Base-by-base conservation (phyloP, 30 jellyfish, hydroid and myxozoan genomes). In the Cassiopea andromeda region DNA sequence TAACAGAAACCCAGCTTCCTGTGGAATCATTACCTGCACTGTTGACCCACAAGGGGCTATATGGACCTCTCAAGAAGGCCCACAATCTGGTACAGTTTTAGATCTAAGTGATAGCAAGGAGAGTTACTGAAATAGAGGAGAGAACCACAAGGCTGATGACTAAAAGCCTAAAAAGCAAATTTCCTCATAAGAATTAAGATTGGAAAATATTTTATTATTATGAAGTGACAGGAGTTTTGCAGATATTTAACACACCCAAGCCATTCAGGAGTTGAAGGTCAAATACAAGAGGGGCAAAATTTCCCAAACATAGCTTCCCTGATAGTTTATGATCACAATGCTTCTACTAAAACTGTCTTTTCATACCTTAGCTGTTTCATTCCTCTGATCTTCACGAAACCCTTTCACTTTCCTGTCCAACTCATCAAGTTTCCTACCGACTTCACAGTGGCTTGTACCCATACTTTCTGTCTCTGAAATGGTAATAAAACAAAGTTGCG, bases 341-440 rank as follows among this genome's bases (percentile, higher is more conserved):
- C 9, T 50, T 9, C 9, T 50, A 9, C 64, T 50, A 2, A 50
- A 5, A 50, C 64, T 9, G n/a, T 50, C 64, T 50, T 5, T 9
- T 9, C 64, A 50, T 49, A 92, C 98, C 83, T 76, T 85, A 17
- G 89, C 10, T 70, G 97, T 50, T 14, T 89, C 98, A 57, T 43
- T 88, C 80, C 88, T 88, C 87, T 93, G 98, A 19, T 88, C 90
- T 15, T 88, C 96, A 44, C 98, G 81, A 73, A 93, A 93, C 15
- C 70, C 88, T 54, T 49, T 69, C 61, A 84, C 91, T 59, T 61
- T 57, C 60, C 83, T 89, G 48, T 74, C 87, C 46, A 79, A 61
- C 1, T 93, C 96, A 27, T 87, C 91, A 4, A 93, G 59, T 78
- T 83, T 88, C 64, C 76, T 87, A 16, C 94, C 91, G 43, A 82